These are phyloP conservation scores for Drosophila orena DNA, from an alignment of 1,140 invertebrate genomes.

Conservation along the genomic window DNA sequence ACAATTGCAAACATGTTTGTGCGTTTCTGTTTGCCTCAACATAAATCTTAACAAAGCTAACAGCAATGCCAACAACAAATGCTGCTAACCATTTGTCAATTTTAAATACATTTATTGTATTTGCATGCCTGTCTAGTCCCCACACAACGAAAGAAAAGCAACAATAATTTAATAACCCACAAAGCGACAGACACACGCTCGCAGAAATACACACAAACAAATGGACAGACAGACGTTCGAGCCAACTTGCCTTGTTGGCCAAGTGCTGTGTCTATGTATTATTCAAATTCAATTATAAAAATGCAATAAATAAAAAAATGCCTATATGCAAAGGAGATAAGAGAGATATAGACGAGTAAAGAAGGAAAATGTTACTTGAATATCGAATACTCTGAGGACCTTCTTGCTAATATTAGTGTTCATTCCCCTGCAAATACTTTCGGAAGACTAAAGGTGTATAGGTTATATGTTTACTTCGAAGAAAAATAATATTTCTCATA, in stretches of 20 bases:
- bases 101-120: conserved; percentile 76
- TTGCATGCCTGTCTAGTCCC: conserved; percentile 58
- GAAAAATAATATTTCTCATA: not conserved
- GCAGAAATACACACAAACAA: conserved; percentile 12
- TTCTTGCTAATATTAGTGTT: not conserved
- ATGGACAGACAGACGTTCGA: conserved; percentile 11
- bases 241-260: conserved; percentile 48
- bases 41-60: conserved; percentile 65
- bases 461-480: not conserved
- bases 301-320: conserved; percentile 69
- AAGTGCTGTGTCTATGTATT: conserved; percentile 69
- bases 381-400: conserved; percentile 8
- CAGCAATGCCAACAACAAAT: conserved; percentile 56
- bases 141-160: conserved; percentile 45
- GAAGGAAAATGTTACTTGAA: conserved; percentile 4
- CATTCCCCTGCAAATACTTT: not conserved
- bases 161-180: conserved; percentile 79
- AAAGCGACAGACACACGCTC: conserved; percentile 36
- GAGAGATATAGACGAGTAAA: conserved; percentile 6
- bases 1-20: conserved; percentile 32
- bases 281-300: conserved; percentile 81
- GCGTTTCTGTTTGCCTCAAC: conserved; percentile 31
- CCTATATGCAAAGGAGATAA: conserved; percentile 49
- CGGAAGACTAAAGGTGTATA: not conserved
- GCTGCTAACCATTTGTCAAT: conserved; percentile 72